Conservation (phyloP, 2,113 vertebrate genomes). For the Tapirus terrestris region DNA sequence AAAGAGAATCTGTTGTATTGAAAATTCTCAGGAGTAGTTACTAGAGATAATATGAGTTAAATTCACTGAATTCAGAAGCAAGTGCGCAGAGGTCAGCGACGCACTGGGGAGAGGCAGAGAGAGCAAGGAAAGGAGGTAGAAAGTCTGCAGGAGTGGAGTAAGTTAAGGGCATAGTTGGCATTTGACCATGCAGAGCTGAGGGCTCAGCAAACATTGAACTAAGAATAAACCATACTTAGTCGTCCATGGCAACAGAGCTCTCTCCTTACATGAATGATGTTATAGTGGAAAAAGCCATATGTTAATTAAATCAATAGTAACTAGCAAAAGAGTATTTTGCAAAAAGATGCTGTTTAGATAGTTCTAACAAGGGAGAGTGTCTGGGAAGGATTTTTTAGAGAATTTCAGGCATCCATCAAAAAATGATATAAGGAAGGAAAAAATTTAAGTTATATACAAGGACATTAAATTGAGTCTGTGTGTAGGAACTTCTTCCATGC, state of each 20-base stretch:
- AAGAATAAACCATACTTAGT: not conserved
- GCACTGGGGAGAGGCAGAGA: not conserved
- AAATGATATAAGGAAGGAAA: not conserved
- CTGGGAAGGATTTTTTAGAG: not conserved
- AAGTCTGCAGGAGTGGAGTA: not conserved
- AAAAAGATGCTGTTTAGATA: not conserved
- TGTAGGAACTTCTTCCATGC: not conserved
- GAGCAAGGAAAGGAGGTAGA: not conserved
- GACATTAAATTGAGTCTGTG: not conserved
- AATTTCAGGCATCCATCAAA: not conserved
- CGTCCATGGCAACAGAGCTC: not conserved
- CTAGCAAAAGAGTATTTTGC: not conserved
- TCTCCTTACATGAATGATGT: not conserved
- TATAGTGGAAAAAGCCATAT: not conserved
- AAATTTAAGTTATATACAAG: not conserved
- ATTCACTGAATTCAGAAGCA: not conserved
- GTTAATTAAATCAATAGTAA: not conserved
- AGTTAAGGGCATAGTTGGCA: not conserved
- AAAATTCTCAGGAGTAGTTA: not conserved
- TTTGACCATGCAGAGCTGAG: not conserved
- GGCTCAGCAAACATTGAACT: not conserved
- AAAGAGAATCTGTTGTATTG: not conserved
- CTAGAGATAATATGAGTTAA: not conserved
- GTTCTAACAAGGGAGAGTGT: not conserved
- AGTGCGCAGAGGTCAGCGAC: not conserved